Conservation (phyloP, 2,888 invertebrate genomes). For the Stramonita haemastoma region DNA sequence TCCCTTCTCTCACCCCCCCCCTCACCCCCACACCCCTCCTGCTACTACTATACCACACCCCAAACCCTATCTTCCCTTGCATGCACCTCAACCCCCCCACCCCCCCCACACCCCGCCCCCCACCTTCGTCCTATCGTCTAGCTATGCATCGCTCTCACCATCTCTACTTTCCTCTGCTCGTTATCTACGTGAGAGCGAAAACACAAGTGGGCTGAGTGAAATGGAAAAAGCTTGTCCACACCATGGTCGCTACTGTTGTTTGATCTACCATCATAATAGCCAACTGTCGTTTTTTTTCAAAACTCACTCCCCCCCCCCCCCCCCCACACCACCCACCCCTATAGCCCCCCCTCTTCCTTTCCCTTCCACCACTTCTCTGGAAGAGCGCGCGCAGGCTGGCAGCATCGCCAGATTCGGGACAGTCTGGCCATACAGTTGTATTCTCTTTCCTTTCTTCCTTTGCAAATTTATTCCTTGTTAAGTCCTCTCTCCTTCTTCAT, state of each 20-base stretch:
- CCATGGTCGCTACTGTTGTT: background rate
- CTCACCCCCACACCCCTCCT: background rate
- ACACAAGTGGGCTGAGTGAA: background rate
- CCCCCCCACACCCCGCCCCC: too few relatives aligned
- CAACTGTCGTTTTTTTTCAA: background rate
- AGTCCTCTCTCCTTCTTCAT: background rate
- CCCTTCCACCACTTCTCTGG: too few relatives aligned
- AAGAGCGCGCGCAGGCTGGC: too few relatives aligned
- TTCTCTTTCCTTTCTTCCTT: background rate
- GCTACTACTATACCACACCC: background rate
- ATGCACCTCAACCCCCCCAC: too few relatives aligned
- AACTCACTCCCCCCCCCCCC: background rate
- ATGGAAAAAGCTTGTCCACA: slow-evolving; percentile 9
- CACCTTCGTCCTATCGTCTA: too few relatives aligned
- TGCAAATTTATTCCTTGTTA: background rate
- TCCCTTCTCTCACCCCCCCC: background rate
- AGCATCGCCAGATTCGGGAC: too few relatives aligned
- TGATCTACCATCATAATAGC: background rate
- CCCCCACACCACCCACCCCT: background rate
- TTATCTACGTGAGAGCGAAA: background rate
- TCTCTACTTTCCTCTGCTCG: background rate
- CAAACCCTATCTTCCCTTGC: too few relatives aligned
- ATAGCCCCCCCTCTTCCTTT: too few relatives aligned
- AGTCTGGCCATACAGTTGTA: background rate
- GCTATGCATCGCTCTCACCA: background rate